phyloP scores from a whole-genome alignment of 1,140 invertebrate species.

The Lepidotrigona ventralis region DNA sequence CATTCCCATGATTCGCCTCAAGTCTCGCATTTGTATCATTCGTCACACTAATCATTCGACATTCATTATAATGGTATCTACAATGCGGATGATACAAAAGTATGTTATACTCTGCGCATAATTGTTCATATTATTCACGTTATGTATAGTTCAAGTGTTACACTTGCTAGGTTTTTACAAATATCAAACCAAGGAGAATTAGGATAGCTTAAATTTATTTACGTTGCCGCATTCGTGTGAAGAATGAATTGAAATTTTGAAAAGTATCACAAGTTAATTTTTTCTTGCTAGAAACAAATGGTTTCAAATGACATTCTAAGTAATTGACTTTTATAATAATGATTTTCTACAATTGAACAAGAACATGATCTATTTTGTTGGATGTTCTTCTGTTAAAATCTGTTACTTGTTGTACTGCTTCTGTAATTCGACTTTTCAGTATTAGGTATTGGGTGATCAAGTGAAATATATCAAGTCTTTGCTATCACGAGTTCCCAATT shows the following conservation, averaged over 20 bases:
- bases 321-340: constrained; percentile 15
- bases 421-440: background rate
- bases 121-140: constrained; percentile 5
- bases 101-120: constrained; percentile 45
- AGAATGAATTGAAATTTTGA: background rate
- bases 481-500: background rate
- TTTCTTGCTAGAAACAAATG: background rate
- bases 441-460: background rate
- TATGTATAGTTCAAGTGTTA: constrained; percentile 29
- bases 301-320: background rate
- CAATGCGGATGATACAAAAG: constrained; percentile 64
- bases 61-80: constrained; percentile 58
- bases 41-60: constrained; percentile 36
- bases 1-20: constrained; percentile 29
- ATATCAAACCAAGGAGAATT: background rate
- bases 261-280: background rate
- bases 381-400: background rate
- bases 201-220: background rate
- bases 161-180: constrained; percentile 11
- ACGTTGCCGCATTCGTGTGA: background rate
- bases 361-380: background rate
- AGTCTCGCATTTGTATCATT: constrained; percentile 17
- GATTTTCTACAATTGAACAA: background rate
- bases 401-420: background rate
- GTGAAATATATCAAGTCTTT: background rate